Evolutionary conservation across 2,888 invertebrate species (phyloP).

Genomic region (Thelaira solivaga): DNA sequence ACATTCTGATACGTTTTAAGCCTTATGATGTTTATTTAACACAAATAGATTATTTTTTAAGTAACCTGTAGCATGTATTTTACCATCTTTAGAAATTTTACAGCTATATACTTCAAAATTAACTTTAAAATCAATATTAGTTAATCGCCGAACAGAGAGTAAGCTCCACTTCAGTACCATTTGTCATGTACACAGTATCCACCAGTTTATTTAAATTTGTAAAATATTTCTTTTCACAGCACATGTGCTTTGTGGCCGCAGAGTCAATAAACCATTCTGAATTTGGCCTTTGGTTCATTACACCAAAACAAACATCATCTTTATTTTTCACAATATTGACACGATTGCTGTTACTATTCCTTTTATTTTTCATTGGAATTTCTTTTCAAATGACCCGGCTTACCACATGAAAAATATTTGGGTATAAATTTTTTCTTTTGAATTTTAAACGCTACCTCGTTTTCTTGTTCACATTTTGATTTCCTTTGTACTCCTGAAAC

Average conservation of each 20-base stretch:
- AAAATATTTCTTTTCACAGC: conserved; percentile 20
- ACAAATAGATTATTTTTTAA: background rate
- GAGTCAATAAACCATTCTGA: conserved; percentile 28
- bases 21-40: background rate
- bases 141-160: background rate
- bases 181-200: conserved; percentile 8
- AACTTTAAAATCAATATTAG: background rate
- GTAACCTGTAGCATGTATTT: background rate
- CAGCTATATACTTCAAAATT: background rate
- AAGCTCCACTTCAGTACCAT: conserved; percentile 12
- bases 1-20: background rate
- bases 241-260: conserved; percentile 36
- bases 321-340: background rate
- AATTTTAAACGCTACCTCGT: conserved; percentile 4
- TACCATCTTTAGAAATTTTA: background rate
- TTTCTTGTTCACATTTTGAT: background rate
- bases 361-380: conserved; percentile 1
- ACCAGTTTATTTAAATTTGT: background rate
- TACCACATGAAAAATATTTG: conserved; percentile 16
- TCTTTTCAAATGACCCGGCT: conserved; percentile 17
- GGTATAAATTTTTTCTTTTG: conserved; percentile 19
- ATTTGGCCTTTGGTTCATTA: background rate
- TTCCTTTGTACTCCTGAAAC: conserved; percentile 8
- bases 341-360: background rate
- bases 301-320: conserved; percentile 19